Evolutionary conservation across 2,888 invertebrate species (phyloP).

Genomic region (Heliconius hortense): DNA sequence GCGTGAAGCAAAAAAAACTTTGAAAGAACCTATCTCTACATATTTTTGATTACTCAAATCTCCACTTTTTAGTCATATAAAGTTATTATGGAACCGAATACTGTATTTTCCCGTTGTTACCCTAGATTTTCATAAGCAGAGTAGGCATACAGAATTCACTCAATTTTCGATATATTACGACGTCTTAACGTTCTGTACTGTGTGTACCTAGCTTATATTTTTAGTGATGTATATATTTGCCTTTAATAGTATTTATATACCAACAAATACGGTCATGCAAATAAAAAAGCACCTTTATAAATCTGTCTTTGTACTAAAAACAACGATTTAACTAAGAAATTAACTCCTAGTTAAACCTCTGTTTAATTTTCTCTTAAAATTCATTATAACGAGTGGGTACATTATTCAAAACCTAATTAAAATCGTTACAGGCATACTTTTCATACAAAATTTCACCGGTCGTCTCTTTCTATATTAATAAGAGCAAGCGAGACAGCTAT

Average conservation of each 20-base stretch:
- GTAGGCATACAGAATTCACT: too few relatives aligned
- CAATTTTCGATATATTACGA: too few relatives aligned
- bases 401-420: constrained; percentile 20
- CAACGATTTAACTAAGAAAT: constrained; percentile 8
- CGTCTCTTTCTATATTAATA: constrained; percentile 23
- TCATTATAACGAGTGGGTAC: constrained; percentile 10
- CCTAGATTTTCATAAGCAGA: too few relatives aligned
- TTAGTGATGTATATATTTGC: too few relatives aligned
- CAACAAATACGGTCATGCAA: neutral
- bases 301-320: neutral
- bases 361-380: constrained; percentile 11
- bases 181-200: too few relatives aligned
- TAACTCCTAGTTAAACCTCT: constrained; percentile 7
- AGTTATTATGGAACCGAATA: too few relatives aligned
- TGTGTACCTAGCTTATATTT: too few relatives aligned
- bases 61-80: too few relatives aligned
- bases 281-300: neutral
- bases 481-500: constrained; percentile 14
- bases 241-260: neutral
- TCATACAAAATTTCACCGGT: constrained; percentile 5
- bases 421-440: constrained; percentile 26
- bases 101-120: too few relatives aligned
- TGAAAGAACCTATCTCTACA: too few relatives aligned
- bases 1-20: too few relatives aligned
- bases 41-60: too few relatives aligned